Evolutionary conservation across 2,797 vertebrate genomes (phyloP), one percentile per base, ranked within the genome.

Genomic region (Erpetoichthys calabaricus): DNA sequence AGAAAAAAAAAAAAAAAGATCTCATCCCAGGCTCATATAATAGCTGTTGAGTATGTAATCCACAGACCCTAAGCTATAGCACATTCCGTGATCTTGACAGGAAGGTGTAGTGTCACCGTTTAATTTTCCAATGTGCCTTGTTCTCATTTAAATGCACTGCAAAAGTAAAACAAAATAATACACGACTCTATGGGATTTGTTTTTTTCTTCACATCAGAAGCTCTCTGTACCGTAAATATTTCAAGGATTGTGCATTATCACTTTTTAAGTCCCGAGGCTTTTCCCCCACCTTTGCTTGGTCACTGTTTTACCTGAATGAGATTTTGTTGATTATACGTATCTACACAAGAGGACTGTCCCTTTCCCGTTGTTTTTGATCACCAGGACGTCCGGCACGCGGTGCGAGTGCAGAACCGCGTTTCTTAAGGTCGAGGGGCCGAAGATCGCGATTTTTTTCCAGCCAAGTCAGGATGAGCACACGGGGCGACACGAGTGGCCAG

Each of bases 401-500:
- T 62, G 74, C 67, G 66, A 62, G 62, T 64, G 61, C 57, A 62
- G 70, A n/a, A n/a, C 47, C 7, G 47, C 41, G 43, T 7, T n/a
- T 7, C 47, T 7, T n/a, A n/a, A n/a, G 47, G 7, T n/a, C 47
- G 73, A 70, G 66, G 77, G 68, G 70, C 68, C 66, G 55, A 67
- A 71, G 63, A 68, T 54, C 53, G 66, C 69, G 59, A 68, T 55
- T 73, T 72, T 66, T 75, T 64, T 65, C 65, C 8, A 71, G 79
- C 68, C 70, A 67, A 73, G 75, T 74, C 79, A 79, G 75, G 73
- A 93, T 95, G 92, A 95, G 90, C 72, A 80, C 87, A 77, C 86
- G 84, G 80, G 87, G 85, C 53, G 92, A 91, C 73, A 87, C 89
- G 84, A 79, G 85, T 76, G 87, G 85, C 73, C 88, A 91, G 77